Conservation (phyloP, 2,888 invertebrate genomes). For the Dyspetes luteomarginatus region DNA sequence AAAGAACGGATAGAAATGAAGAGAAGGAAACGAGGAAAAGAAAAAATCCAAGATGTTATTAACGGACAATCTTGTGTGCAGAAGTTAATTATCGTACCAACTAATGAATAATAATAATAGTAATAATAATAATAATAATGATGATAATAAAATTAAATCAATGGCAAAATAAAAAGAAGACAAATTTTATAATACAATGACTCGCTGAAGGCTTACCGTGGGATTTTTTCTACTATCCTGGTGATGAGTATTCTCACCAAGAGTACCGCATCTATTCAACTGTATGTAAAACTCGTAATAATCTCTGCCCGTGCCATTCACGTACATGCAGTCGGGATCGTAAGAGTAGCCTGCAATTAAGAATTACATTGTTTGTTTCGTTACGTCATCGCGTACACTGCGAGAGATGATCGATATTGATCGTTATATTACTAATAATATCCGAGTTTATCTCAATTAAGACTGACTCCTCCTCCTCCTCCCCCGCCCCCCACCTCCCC, state of each 20-base stretch:
- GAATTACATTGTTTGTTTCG: slow-evolving; percentile 52
- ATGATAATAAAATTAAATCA: background rate
- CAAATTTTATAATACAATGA: slow-evolving; percentile 7
- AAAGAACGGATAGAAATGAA: background rate
- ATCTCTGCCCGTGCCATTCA: slow-evolving; percentile 95
- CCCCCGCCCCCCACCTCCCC: no score
- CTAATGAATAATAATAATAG: no score
- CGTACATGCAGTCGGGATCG: slow-evolving; percentile 97
- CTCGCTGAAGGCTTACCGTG: slow-evolving; percentile 86
- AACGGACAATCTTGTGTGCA: background rate
- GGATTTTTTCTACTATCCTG: slow-evolving; percentile 94
- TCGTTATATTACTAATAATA: slow-evolving; percentile 17
- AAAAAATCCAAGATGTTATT: background rate
- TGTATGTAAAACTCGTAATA: slow-evolving; percentile 97
- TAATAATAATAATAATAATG: no score
- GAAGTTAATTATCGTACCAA: slow-evolving; percentile 21
- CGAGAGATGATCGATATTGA: slow-evolving; percentile 45
- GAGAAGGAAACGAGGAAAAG: background rate
- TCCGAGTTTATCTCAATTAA: slow-evolving; percentile 1
- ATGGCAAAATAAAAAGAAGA: background rate
- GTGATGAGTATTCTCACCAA: slow-evolving; percentile 94
- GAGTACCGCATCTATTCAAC: slow-evolving; percentile 95
- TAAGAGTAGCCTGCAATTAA: slow-evolving; percentile 92
- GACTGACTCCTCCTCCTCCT: background rate
- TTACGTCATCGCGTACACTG: background rate